Evolutionary conservation across 2,797 vertebrate species (phyloP), one percentile per base, ranked within the genome.

Genomic region (Gymnopithys bicolor): DNA sequence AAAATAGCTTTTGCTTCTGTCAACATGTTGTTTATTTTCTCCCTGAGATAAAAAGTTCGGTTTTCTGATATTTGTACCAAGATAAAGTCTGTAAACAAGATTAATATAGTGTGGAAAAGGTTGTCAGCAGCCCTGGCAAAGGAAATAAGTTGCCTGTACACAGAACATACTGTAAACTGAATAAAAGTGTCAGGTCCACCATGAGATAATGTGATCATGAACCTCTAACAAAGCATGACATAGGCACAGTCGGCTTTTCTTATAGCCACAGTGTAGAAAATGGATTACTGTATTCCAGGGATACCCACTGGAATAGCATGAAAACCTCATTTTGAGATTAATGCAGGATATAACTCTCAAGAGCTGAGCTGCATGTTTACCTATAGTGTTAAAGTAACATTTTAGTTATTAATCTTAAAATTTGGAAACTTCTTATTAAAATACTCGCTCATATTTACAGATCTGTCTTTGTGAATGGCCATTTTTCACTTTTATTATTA

Each of bases 41-140:
- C 97, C 96, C 96, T 92, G 96, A 98, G 98, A 98, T 98, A 98
- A 98, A 98, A 98, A 98, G 98, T 98, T 98, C 96, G 71, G 98
- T 98, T 98, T 99, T 99, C 98, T 99, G 98, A 98, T 99, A 99
- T 99, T 98, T 98, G 98, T 98, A 98, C 98, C 97, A 96, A 98
- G 99, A 99, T 99, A 99, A 98, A 99, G 98, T 99, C 98, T 98
- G 98, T 99, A 99, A 99, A 99, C 98, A 99, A 99, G 99, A 99
- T 99, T 99, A 99, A 99, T 99, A 98, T 98, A 98, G 98, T 98
- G 98, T 99, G 98, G 99, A 99, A 99, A 98, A 99, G 99, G 98
- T 98, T 99, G 99, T 99, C 99, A 98, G 98, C 98, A 98, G 98
- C 98, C 98, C 98, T 96, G 98, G 98, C 98, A 98, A 98, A 98